Percentiles rank a stretch among this genome's conserved stretches.
Evolutionary conservation across 2,888 invertebrate species (phyloP).

Genomic region (Drosophila subsilvestris): DNA sequence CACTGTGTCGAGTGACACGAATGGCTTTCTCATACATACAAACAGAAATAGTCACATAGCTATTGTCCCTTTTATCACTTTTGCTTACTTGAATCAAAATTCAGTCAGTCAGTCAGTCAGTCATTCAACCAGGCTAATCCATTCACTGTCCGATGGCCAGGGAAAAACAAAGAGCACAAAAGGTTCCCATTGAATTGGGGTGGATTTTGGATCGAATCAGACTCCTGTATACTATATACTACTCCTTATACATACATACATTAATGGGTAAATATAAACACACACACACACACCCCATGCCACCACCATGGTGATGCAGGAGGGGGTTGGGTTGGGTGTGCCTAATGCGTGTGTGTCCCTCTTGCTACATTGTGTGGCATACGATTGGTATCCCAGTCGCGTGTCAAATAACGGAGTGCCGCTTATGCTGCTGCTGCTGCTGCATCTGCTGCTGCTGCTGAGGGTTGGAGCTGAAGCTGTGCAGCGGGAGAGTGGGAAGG

Average conservation of each 20-base stretch:
- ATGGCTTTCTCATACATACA: too few relatives aligned
- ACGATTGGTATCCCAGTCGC: slow-evolving; percentile 45
- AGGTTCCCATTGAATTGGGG: slow-evolving; percentile 27
- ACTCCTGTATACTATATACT: neutral
- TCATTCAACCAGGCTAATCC: slow-evolving; percentile 27
- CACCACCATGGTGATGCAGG: neutral
- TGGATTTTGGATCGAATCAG: slow-evolving; percentile 25
- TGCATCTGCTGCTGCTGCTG: slow-evolving; percentile 25
- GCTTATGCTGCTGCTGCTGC: slow-evolving; percentile 4
- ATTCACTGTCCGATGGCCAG: slow-evolving; percentile 16
- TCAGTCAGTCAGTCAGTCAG: slow-evolving; percentile 21
- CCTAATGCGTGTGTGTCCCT: slow-evolving; percentile 14
- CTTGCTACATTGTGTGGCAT: slow-evolving; percentile 23
- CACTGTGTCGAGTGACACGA: too few relatives aligned
- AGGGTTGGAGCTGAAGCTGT: slow-evolving; percentile 12
- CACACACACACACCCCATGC: too few relatives aligned
- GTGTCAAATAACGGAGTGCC: slow-evolving; percentile 59
- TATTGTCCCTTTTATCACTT: neutral
- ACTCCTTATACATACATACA: too few relatives aligned
- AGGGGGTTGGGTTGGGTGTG: neutral
- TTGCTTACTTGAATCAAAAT: too few relatives aligned
- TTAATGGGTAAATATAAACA: too few relatives aligned
- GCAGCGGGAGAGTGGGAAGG: neutral
- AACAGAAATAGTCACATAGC: too few relatives aligned
- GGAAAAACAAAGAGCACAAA: neutral